phyloP scores from a whole-genome alignment of 2,888 invertebrate genomes.

The Hybos culiciformis region DNA sequence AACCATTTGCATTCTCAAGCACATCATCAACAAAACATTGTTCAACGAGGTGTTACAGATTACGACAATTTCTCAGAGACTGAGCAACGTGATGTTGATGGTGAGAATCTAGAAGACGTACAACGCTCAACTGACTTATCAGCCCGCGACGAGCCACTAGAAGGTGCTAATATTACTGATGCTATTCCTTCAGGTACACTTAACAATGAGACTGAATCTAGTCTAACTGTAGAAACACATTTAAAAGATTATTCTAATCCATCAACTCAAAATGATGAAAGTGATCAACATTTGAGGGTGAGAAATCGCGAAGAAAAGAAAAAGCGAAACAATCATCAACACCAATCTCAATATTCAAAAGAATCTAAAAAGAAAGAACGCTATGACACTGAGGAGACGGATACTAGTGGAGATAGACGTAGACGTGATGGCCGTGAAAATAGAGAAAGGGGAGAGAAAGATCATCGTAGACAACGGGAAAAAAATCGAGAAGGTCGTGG shows the following conservation, averaged over 20 bases:
- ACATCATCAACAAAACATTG: slow-evolving; percentile 9
- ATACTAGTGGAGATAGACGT: slow-evolving; percentile 48
- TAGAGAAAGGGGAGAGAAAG: slow-evolving; percentile 24
- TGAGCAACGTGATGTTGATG: slow-evolving; percentile 43
- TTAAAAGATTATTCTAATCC: slow-evolving; percentile 22
- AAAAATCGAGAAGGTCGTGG: slow-evolving; percentile 20
- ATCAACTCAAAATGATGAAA: slow-evolving; percentile 31
- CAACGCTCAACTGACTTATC: slow-evolving; percentile 16
- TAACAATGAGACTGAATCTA: slow-evolving; percentile 17
- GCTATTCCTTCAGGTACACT: slow-evolving; percentile 18
- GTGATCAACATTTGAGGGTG: too few species aligned
- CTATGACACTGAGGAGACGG: slow-evolving; percentile 51
- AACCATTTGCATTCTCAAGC: not conserved
- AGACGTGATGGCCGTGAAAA: slow-evolving; percentile 26
- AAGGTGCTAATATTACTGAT: slow-evolving; percentile 36
- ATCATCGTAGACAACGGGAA: slow-evolving; percentile 22
- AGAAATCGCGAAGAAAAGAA: slow-evolving; percentile 15
- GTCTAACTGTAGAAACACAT: slow-evolving; percentile 17
- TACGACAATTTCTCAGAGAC: slow-evolving; percentile 35
- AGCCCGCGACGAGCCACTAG: slow-evolving; percentile 39
- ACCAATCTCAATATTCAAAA: slow-evolving; percentile 28
- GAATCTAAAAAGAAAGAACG: slow-evolving; percentile 32
- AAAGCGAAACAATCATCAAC: slow-evolving; percentile 25
- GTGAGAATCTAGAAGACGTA: slow-evolving; percentile 41
- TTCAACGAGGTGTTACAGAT: slow-evolving; percentile 42